Conservation (phyloP, 2,113 vertebrate species). For the Petrocephalus zakoni region DNA sequence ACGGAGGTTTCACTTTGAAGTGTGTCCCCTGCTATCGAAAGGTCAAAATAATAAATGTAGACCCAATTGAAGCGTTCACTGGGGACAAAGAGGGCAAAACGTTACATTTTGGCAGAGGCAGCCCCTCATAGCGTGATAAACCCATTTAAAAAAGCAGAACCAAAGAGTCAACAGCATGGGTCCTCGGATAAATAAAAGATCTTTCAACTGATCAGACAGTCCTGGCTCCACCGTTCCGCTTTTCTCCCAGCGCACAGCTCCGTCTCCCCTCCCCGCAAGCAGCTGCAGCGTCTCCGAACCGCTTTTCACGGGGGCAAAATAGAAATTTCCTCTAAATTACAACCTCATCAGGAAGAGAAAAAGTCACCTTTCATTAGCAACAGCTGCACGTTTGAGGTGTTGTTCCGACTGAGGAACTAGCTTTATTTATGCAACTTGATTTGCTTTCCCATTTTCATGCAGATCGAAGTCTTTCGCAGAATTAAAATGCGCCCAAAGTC, state of each 20-base stretch:
- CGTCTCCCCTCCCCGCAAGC: conserved; percentile 32
- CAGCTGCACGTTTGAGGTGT: conserved; percentile 44
- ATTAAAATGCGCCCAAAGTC: conserved; percentile 31
- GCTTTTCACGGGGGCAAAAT: conserved; percentile 30
- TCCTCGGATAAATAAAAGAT: conserved; percentile 55
- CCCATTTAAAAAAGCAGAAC: conserved; percentile 69
- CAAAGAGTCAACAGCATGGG: conserved; percentile 68
- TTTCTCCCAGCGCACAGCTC: conserved; percentile 37
- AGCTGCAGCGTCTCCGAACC: conserved; percentile 42
- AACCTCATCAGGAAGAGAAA: conserved; percentile 30
- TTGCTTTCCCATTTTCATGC: conserved; percentile 28
- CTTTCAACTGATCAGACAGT: conserved; percentile 65
- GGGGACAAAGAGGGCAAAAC: conserved; percentile 69
- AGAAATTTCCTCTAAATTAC: conserved; percentile 41
- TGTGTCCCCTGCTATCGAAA: conserved; percentile 60
- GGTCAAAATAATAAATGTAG: conserved; percentile 88
- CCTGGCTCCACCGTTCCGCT: conserved; percentile 53
- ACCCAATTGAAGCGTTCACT: conserved; percentile 68
- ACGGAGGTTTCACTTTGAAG: conserved; percentile 61
- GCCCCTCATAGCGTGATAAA: conserved; percentile 72
- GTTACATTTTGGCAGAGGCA: conserved; percentile 66
- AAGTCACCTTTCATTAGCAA: conserved; percentile 39
- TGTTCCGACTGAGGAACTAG: conserved; percentile 24
- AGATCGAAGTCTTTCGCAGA: conserved; percentile 29
- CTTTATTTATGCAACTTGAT: conserved; percentile 35